phyloP scores from a whole-genome alignment of 2,113 vertebrate species.

The Beaufortia kweichowensis region DNA sequence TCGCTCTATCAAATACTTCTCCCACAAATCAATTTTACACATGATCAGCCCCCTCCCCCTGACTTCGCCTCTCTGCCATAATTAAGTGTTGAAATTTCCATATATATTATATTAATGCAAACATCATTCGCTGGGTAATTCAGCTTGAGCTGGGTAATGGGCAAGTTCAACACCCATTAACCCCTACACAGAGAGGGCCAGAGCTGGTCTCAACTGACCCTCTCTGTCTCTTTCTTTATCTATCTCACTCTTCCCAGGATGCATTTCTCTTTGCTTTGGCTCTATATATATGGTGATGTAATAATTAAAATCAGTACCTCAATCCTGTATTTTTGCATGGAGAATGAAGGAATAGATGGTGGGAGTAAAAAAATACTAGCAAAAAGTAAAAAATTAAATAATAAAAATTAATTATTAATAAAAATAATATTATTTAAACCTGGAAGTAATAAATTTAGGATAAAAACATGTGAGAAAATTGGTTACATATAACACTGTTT shows the following conservation, averaged over 20 bases:
- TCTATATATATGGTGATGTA: slow-evolving; percentile 69
- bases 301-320: slow-evolving; percentile 84
- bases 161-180: slow-evolving; percentile 99
- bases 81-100: slow-evolving; percentile 99
- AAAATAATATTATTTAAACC: too few species aligned
- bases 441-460: too few species aligned
- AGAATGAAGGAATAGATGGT: slow-evolving; percentile 71
- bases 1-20: slow-evolving; percentile 98
- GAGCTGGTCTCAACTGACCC: slow-evolving; percentile 81
- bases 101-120: slow-evolving; percentile 99
- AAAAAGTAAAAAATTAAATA: too few species aligned
- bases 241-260: slow-evolving; percentile 21
- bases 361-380: background rate
- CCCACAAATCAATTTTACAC: slow-evolving; percentile 99
- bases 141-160: slow-evolving; percentile 99
- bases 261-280: slow-evolving; percentile 14
- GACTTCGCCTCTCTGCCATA: slow-evolving; percentile 97
- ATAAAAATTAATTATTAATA: too few species aligned
- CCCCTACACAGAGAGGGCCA: slow-evolving; percentile 96
- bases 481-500: too few species aligned
- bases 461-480: background rate
- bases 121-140: slow-evolving; percentile 99
- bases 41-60: slow-evolving; percentile 99
- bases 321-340: background rate
- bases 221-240: slow-evolving; percentile 63